Conservation (phyloP, 2,888 invertebrate species). For the Salpingus planirostris region DNA sequence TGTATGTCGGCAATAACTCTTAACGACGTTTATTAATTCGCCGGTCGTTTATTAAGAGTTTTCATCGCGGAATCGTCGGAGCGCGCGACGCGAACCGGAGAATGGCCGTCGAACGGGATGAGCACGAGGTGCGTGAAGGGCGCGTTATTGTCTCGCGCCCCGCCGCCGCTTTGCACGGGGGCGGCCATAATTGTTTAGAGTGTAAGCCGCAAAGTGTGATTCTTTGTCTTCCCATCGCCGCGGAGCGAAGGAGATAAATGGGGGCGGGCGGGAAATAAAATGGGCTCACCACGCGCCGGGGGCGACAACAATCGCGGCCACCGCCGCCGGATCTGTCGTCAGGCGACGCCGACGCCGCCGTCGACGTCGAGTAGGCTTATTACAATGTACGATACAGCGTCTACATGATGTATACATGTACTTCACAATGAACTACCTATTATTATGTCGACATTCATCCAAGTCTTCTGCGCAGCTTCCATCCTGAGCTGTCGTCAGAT, state of each 20-base stretch:
- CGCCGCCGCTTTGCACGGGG: too few species aligned
- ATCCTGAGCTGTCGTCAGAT: constrained; percentile 21
- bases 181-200: too few species aligned
- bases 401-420: constrained; percentile 24
- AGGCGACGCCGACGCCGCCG: constrained; percentile 14
- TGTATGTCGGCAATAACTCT: constrained; percentile 5
- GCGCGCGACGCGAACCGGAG: too few species aligned
- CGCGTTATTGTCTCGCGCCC: too few species aligned
- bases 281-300: constrained; percentile 13
- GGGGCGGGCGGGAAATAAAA: constrained; percentile 14
- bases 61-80: too few species aligned
- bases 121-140: too few species aligned
- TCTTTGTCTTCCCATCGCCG: constrained; percentile 14
- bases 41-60: constrained; percentile 2
- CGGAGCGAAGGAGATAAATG: constrained; percentile 14
- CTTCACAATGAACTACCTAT: constrained; percentile 22
- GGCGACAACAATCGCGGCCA: constrained; percentile 14
- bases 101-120: too few species aligned
- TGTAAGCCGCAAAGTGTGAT: too few species aligned
- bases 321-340: constrained; percentile 12
- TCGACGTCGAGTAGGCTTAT: constrained; percentile 18
- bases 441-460: constrained; percentile 21
- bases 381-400: constrained; percentile 21
- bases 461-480: constrained; percentile 18
- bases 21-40: constrained; percentile 8